These are phyloP conservation scores for Otus scops DNA, from an alignment of 2,797 vertebrate species.

Conservation along the genomic window DNA sequence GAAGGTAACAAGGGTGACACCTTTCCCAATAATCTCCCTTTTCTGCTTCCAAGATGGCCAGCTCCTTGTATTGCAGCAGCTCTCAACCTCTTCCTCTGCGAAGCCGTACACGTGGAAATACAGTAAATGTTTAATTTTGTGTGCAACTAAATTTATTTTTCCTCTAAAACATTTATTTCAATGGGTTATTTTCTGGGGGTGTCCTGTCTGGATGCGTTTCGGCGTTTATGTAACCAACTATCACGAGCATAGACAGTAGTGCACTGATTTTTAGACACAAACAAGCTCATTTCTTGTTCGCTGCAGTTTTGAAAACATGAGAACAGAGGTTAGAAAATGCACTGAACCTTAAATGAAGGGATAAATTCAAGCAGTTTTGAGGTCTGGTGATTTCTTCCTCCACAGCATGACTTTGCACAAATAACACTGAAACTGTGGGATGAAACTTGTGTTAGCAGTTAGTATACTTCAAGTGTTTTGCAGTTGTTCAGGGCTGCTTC, in stretches of 20 bases:
- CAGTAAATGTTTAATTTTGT: not conserved
- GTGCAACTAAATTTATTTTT: not conserved
- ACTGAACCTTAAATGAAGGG: constrained; percentile 33
- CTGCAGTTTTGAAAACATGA: not conserved
- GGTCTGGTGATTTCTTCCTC: constrained; percentile 10
- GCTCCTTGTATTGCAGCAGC: not conserved
- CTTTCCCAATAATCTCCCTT: not conserved
- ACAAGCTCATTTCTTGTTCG: not conserved
- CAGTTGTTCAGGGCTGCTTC: not conserved
- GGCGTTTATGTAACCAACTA: not conserved
- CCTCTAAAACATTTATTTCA: not conserved
- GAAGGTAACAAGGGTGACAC: not conserved
- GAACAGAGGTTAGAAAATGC: constrained; percentile 12
- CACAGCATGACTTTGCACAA: constrained; percentile 46
- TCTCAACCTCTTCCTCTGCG: not conserved
- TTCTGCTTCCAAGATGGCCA: not conserved
- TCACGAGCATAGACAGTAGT: rapidly evolving
- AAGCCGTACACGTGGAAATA: not conserved
- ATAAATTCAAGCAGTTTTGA: constrained; percentile 38
- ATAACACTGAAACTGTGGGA: not conserved
- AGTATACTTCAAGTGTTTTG: not conserved
- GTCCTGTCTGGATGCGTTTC: not conserved
- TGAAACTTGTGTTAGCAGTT: not conserved
- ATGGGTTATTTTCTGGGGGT: not conserved
- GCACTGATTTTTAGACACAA: not conserved